Evolutionary conservation across 2,113 vertebrate species (phyloP).

Genomic region (Cinclus cinclus): DNA sequence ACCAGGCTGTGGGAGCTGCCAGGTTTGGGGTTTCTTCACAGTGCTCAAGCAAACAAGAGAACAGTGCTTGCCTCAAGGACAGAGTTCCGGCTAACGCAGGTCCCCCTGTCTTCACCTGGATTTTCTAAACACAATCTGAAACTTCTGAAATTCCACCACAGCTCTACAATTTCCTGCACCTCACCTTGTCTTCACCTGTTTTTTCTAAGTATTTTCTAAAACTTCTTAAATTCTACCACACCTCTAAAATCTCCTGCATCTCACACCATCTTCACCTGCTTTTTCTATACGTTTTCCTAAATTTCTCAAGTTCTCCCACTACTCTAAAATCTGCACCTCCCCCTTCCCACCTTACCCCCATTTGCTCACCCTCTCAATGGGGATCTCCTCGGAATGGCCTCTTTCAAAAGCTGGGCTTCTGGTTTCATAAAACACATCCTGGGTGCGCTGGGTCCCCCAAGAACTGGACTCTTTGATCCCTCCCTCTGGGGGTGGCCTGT

Average conservation of each 20-base stretch:
- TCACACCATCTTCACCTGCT: background rate
- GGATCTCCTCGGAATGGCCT: constrained; percentile 84
- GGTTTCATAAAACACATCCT: constrained; percentile 74
- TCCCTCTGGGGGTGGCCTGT: constrained; percentile 76
- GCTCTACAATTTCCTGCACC: background rate
- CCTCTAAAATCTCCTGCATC: background rate
- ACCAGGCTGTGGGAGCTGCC: background rate
- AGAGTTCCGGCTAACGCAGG: background rate
- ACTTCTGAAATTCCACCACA: rapidly evolving
- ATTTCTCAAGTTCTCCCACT: background rate
- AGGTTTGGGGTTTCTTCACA: background rate
- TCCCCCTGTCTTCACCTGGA: too few species aligned
- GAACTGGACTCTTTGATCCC: constrained; percentile 83
- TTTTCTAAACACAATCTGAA: background rate
- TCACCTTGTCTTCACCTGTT: background rate
- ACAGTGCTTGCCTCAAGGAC: background rate
- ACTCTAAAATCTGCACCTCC: background rate
- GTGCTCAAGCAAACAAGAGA: background rate
- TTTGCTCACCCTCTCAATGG: constrained; percentile 61
- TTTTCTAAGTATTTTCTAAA: background rate
- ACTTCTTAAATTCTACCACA: background rate
- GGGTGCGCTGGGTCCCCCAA: constrained; percentile 83
- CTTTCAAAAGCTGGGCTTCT: constrained; percentile 75
- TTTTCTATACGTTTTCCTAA: background rate
- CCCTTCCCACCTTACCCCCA: background rate